These are phyloP conservation scores for Nemotelus pantherinus DNA, from an alignment of 2,888 invertebrate genomes.

Conservation along the genomic window DNA sequence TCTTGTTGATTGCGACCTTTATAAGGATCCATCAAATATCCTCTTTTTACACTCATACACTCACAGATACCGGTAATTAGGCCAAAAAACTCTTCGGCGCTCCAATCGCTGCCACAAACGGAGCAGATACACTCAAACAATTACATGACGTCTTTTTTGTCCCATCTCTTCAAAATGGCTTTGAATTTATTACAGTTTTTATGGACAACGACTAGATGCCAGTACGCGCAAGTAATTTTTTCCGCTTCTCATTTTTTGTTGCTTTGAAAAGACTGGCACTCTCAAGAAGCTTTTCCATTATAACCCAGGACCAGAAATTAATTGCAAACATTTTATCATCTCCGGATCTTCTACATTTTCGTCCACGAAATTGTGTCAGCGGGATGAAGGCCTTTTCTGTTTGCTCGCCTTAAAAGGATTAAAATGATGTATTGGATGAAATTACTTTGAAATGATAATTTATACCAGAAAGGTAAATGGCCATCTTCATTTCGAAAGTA, in stretches of 20 bases:
- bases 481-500: not conserved
- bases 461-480: slow-evolving; percentile 30
- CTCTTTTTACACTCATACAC: no score
- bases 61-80: no score
- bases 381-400: not conserved
- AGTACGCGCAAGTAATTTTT: slow-evolving; percentile 8
- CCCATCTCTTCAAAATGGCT: slow-evolving; percentile 15
- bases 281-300: slow-evolving; percentile 7
- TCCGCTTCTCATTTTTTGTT: no score
- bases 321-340: slow-evolving; percentile 39
- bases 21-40: no score
- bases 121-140: no score
- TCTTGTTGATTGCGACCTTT: no score
- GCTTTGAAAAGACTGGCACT: no score
- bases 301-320: slow-evolving; percentile 26
- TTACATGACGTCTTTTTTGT: not conserved
- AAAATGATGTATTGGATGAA: slow-evolving; percentile 26
- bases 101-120: no score
- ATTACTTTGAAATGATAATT: slow-evolving; percentile 32
- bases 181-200: slow-evolving; percentile 30
- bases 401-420: slow-evolving; percentile 30
- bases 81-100: no score
- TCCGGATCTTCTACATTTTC: not conserved
- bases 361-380: not conserved
- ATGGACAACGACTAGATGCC: slow-evolving; percentile 4